These are phyloP conservation scores for Anoplopoma fimbria DNA, from an alignment of 2,113 vertebrate genomes.

Conservation along the genomic window DNA sequence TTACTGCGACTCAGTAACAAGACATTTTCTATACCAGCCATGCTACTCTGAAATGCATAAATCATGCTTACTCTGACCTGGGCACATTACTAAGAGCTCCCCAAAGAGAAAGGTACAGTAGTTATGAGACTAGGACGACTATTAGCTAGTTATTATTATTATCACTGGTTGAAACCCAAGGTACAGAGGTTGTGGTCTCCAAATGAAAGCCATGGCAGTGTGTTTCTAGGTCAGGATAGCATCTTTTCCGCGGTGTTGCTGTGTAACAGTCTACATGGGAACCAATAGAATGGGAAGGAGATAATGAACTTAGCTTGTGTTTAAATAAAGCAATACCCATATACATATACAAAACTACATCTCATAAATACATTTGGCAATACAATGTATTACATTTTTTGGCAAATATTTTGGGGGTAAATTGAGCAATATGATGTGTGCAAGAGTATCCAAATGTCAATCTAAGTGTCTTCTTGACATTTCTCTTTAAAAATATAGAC, in stretches of 20 bases:
- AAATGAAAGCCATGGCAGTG: conserved; percentile 68
- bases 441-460: conserved; percentile 72
- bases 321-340: conserved; percentile 76
- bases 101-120: conserved; percentile 58
- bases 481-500: conserved; percentile 61
- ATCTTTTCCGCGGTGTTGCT: conserved; percentile 58
- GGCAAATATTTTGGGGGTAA: conserved; percentile 55
- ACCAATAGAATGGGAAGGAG: conserved; percentile 52
- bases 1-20: conserved; percentile 59
- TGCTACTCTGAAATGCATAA: conserved; percentile 75
- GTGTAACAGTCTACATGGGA: conserved; percentile 71
- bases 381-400: conserved; percentile 70
- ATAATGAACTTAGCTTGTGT: conserved; percentile 65
- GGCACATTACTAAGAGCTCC: conserved; percentile 63
- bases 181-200: conserved; percentile 41
- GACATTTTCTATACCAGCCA: conserved; percentile 65
- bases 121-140: conserved; percentile 43
- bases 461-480: conserved; percentile 68
- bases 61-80: conserved; percentile 66
- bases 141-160: conserved; percentile 34
- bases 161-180: conserved; percentile 51
- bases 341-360: conserved; percentile 79
- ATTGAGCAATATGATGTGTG: conserved; percentile 72
- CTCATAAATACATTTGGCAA: conserved; percentile 83
- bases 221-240: conserved; percentile 65